Evolutionary conservation across 2,113 vertebrate species (phyloP), one percentile per base, ranked within the genome.

Genomic region (Meleagris gallopavo): DNA sequence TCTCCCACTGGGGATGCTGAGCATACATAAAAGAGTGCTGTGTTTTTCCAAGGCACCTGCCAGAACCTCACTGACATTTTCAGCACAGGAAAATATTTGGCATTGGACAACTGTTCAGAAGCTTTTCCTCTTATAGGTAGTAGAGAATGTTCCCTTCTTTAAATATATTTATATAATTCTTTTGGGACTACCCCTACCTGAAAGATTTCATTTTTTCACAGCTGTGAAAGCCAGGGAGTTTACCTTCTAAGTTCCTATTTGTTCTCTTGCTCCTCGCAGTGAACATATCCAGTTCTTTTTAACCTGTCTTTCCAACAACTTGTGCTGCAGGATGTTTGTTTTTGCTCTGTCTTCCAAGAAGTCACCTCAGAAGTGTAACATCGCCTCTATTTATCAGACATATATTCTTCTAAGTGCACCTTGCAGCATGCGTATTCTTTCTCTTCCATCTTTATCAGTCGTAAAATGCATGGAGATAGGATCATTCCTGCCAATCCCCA

Each of bases 11-110:
- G 88, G 65, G 86, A 61, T 88, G 88, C 83, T 92, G 92, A 94
- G 46, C 34, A 11, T 54, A 88, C 73, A 93, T 72, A 78, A 57
- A 96, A 77, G 80, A 46, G 80, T 80, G 43, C 65, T 86, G 90
- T 96, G 86, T 96, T 90, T 95, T 83, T 88, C 77, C 80, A 90
- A 90, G 73, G 66, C 86, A 96, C 95, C 92, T 94, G 94, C 86
- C 80, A 92, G 92, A 94, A 57, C 65, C 69, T 93, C 75, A 73
- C 90, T 94, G 92, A 90, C 88, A 90, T 88, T 95, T 96, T 94
- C 83, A 75, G 65, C 73, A 48, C 61, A 88, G 57, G 57, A 96
- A 96, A 96, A 96, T 94, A 93, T 93, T 96, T 96, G 90, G 69
- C 92, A 94, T 36, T 57, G 88, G 65, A 92, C 83, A 92, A 61